A percentile compares a stretch with the other conserved stretches of the same genome.
Conservation (phyloP, 2,113 vertebrate species). For the Galemys pyrenaicus region DNA sequence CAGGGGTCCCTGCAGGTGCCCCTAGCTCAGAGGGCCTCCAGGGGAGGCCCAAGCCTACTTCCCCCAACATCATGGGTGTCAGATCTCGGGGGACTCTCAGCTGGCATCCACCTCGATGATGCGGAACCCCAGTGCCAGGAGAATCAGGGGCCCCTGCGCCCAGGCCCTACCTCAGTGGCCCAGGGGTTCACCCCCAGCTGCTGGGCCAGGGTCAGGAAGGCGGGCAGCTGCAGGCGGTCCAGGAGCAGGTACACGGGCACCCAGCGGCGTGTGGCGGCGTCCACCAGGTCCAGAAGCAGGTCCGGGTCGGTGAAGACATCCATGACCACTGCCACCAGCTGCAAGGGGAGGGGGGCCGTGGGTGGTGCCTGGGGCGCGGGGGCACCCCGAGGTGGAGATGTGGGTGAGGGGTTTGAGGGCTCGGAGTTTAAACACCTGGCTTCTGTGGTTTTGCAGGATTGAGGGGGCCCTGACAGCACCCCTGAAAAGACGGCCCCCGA, state of each 20-base stretch:
- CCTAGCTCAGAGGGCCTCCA: not conserved
- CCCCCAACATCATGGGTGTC: not conserved
- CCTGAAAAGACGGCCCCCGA: not conserved
- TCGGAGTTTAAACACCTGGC: not conserved
- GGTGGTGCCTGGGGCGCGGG: not conserved
- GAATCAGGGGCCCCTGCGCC: not conserved
- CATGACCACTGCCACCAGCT: slow-evolving; percentile 92
- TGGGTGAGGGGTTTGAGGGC: not conserved
- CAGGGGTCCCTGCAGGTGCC: not conserved
- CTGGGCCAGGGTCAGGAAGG: slow-evolving; percentile 80
- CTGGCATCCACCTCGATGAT: not conserved
- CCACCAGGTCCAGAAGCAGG: slow-evolving; percentile 84
- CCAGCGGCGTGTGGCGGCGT: slow-evolving; percentile 82
- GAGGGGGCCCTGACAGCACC: accelerated
- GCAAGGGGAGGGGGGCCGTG: not conserved
- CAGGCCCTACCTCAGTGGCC: slow-evolving; percentile 76
- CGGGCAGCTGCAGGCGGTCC: slow-evolving; percentile 77
- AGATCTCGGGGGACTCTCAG: not conserved
- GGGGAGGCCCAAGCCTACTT: too few relatives aligned
- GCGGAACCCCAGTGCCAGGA: not conserved
- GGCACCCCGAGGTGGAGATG: not conserved
- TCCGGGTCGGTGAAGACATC: slow-evolving; percentile 89
- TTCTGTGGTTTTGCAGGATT: accelerated
- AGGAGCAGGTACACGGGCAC: slow-evolving; percentile 92
- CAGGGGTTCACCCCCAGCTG: slow-evolving; percentile 78